Evolutionary conservation across 64 coral and sea anemone genomes (phyloP), one percentile per base, ranked within the genome.

Genomic region (Pocillopora verrucosa): DNA sequence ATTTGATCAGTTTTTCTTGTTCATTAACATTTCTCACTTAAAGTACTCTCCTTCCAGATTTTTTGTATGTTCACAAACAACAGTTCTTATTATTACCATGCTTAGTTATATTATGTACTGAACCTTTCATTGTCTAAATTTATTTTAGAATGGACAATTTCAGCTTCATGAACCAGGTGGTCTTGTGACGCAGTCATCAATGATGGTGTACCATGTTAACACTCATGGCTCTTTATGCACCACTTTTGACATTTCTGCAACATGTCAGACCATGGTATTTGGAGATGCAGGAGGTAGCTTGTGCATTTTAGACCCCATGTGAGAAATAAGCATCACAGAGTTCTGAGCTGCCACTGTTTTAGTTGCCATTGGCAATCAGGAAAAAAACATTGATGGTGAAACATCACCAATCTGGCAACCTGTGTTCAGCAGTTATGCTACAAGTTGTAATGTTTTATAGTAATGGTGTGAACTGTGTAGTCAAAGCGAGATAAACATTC

Each of bases 171-270:
- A 97, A 16, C 89, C 92, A 72, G 95, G 89, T 80, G 92, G 96
- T 26, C 83, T 76, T 9, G 88, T 95, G 9, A 98, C 96, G 0
- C 84, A 91, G 57, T 90, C 93, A 69, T 98, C 96, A 37, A 98
- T 98, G 96, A 95, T 89, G 94, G 93, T 98, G 16, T 98, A 98
- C 65, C 92, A 94, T 38, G 89, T 98, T 0, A 98, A 98, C 30
- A 94, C 96, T 51, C 96, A 98, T 9, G 96, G 96, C 15, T 80
- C 83, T 36, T 90, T 93, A 30, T 92, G 94, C 60, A 91, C 88
- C 19, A 88, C 90, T 1, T 92, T 98, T 76, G 96, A 98, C 76
- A 89, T 95, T 62, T 95, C 96, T 22, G 85, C 96, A 30, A 98
- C 88, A 30, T 95, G 93, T 56, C 93, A 98, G 61, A 79, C 91